Evolutionary conservation across 2,888 invertebrate genomes (phyloP).

Genomic region (Pristionchus japonicus): DNA sequence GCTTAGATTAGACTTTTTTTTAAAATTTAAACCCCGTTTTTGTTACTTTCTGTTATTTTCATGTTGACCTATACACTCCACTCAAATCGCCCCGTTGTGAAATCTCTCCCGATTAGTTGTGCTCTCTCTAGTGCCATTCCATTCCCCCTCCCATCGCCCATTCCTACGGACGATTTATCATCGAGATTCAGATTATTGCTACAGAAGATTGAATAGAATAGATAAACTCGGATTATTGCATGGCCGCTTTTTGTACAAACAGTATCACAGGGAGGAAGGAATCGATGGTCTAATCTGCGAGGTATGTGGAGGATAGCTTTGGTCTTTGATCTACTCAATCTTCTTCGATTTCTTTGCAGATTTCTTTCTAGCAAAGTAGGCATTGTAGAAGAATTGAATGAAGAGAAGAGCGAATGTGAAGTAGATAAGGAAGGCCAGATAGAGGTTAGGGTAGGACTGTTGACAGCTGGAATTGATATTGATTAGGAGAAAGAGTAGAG

Average conservation of each 20-base stretch:
- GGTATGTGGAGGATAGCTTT: background rate
- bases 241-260: conserved; percentile 25
- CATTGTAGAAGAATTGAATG: conserved; percentile 69
- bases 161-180: conserved; percentile 13
- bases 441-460: conserved; percentile 71
- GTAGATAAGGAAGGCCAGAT: conserved; percentile 71
- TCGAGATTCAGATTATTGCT: conserved; percentile 9
- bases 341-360: background rate
- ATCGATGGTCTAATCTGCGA: background rate
- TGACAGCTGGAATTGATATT: conserved; percentile 63
- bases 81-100: conserved; percentile 4
- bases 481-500: background rate
- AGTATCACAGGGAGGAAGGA: background rate
- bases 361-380: conserved; percentile 61
- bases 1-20: background rate
- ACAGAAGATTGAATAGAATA: background rate
- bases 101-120: conserved; percentile 27
- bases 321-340: background rate
- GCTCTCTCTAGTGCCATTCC: conserved; percentile 28
- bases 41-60: conserved; percentile 16
- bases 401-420: conserved; percentile 71
- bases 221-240: conserved; percentile 31
- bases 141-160: background rate
- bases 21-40: background rate
- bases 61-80: conserved; percentile 20